A percentile compares a stretch with the other conserved stretches of the same genome.
phyloP scores from a whole-genome alignment of 1,140 invertebrate genomes.

The Heliconius hewitsoni region DNA sequence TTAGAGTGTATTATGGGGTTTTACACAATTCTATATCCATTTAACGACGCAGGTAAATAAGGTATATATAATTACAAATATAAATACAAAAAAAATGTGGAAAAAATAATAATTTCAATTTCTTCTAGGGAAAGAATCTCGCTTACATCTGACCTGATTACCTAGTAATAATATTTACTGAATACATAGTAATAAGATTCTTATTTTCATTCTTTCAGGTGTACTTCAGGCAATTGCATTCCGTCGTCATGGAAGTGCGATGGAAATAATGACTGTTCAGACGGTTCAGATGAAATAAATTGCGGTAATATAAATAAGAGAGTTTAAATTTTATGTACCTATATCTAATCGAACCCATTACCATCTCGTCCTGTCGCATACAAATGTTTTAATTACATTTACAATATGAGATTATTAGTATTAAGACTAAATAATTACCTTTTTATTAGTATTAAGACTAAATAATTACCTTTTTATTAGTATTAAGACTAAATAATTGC shows the following conservation, averaged over 20 bases:
- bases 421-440: neutral
- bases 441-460: neutral
- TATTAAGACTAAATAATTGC: neutral
- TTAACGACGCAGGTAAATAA: too few species aligned
- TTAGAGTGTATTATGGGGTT: too few species aligned
- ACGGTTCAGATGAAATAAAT: slow-evolving; percentile 86
- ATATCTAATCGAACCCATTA: neutral
- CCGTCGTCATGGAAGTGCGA: slow-evolving; percentile 88
- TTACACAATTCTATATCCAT: too few species aligned
- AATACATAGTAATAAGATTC: neutral
- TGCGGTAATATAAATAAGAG: slow-evolving; percentile 74
- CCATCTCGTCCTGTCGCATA: neutral
- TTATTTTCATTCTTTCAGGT: slow-evolving; percentile 61
- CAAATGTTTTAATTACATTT: neutral
- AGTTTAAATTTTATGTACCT: neutral
- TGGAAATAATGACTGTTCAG: slow-evolving; percentile 84
- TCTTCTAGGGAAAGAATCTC: neutral
- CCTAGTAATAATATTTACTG: neutral
- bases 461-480: neutral
- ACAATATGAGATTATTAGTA: too few species aligned
- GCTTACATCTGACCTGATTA: neutral
- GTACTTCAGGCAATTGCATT: slow-evolving; percentile 86
- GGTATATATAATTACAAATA: too few species aligned
- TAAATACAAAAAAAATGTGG: too few species aligned
- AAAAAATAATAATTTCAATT: neutral